A percentile compares a stretch with the other conserved stretches of the same genome.
Evolutionary conservation across 2,888 invertebrate genomes (phyloP).

Genomic region (Endotricha flammealis): DNA sequence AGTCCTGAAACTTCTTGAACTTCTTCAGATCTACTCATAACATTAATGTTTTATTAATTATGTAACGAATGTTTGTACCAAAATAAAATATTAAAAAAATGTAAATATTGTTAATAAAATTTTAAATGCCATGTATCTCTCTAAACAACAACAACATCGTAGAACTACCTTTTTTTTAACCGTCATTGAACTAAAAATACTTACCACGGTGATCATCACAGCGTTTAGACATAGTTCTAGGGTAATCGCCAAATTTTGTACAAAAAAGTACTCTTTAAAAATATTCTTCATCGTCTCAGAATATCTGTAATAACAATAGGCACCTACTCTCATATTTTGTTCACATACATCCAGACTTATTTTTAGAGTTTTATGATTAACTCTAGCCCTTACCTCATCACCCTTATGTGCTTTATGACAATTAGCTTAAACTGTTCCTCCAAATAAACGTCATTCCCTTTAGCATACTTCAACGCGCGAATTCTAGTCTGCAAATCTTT

Average conservation of each 20-base stretch:
- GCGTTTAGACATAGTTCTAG: conserved; percentile 59
- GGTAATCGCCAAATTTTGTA: conserved; percentile 58
- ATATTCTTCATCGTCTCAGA: conserved; percentile 38
- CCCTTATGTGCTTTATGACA: conserved; percentile 51
- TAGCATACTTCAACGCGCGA: conserved; percentile 31
- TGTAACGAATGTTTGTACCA: no score
- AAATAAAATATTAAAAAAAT: no score
- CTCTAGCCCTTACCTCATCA: conserved; percentile 42
- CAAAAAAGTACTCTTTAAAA: conserved; percentile 55
- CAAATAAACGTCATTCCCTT: conserved; percentile 27
- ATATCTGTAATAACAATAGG: conserved; percentile 39
- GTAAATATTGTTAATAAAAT: no score
- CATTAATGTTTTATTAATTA: no score
- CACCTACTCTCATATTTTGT: no score
- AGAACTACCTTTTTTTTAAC: no score
- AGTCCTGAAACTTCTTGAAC: no score
- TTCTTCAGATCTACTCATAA: no score
- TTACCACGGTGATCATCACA: conserved; percentile 52
- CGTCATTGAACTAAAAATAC: conserved; percentile 23
- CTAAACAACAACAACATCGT: no score
- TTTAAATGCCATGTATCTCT: no score
- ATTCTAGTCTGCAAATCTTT: conserved; percentile 40
- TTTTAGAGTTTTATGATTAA: no score
- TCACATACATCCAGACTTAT: no score
- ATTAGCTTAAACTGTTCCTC: conserved; percentile 41